Evolutionary conservation across 64 coral and sea anemone genomes (phyloP).

Genomic region (Montipora efflorescens): DNA sequence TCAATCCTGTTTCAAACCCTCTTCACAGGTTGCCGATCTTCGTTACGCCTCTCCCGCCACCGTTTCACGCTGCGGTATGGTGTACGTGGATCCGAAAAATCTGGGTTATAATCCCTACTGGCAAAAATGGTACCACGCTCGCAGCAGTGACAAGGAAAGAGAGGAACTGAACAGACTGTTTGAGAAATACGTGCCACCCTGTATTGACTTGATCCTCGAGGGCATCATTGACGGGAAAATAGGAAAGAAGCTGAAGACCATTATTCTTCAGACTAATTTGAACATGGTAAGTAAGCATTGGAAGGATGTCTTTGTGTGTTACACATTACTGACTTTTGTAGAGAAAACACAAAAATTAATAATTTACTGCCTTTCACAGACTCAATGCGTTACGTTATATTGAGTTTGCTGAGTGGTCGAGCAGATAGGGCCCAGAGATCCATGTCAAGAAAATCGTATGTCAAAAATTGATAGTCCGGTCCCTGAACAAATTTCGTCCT

Average conservation of each 20-base stretch:
- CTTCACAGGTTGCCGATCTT: slow-evolving; percentile 85
- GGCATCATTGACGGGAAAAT: slow-evolving; percentile 97
- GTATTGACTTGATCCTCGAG: slow-evolving; percentile 94
- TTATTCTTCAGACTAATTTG: slow-evolving; percentile 95
- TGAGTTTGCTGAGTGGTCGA: no score
- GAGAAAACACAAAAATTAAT: not conserved
- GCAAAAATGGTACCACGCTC: slow-evolving; percentile 85
- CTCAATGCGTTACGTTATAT: no score
- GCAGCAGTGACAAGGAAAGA: slow-evolving; percentile 86
- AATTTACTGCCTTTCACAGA: no score
- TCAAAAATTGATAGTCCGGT: no score
- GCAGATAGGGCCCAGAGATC: no score
- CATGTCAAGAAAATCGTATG: no score
- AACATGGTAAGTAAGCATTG: slow-evolving; percentile 87
- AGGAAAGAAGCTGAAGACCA: slow-evolving; percentile 97
- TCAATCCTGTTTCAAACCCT: no score
- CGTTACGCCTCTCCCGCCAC: slow-evolving; percentile 98
- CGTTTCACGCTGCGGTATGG: slow-evolving; percentile 98
- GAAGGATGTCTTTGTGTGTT: not conserved
- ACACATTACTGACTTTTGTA: not conserved
- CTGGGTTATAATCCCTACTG: slow-evolving; percentile 92
- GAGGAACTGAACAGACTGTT: slow-evolving; percentile 92
- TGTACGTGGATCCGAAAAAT: slow-evolving; percentile 98
- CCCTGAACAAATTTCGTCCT: no score
- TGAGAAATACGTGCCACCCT: slow-evolving; percentile 94